Base-by-base conservation (phyloP, 1,140 invertebrate species). In the Hycleus phaleratus region DNA sequence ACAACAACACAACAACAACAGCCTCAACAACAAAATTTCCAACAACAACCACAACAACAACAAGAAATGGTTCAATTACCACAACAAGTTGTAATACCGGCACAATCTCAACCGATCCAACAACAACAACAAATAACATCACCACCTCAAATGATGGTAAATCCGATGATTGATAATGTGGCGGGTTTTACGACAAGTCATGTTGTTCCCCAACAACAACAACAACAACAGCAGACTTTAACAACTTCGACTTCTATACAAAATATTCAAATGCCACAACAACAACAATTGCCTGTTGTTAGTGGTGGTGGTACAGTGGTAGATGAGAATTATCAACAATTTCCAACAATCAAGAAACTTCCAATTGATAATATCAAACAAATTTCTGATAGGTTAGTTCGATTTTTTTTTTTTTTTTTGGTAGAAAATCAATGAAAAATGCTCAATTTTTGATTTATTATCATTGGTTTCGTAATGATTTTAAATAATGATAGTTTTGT, bases 231-330 rank as follows among this genome's bases (percentile, higher is more conserved):
- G 7, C 9, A 38, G 24, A 38, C 55, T 7, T 58, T 68, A 38
- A 40, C 66, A 9, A 51, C 52, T 32, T 68, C 66, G 1, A 62
- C 62, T 43, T 68, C 67, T 8, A 59, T 63, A 9, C 65, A 65
- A 51, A 68, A 68, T 48, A 52, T 68, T 12, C 42, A 32, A 4
- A 58, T 58, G 38, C 42, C 8, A 26, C 39, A 26, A 26, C 25
- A 44, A 24, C 65, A 67, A 50, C 58, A 63, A 44, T 64, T 45
- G 59, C 64, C 3, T 18, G 47, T 64, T 3, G 64, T 18, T 18
- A 44, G 43, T 44, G n/a, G n/a, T 44, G n/a, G 39, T 42, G 8
- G 8, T 9, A 1, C 39, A 42, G 39, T 18, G 1, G 18, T 18
- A 18, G 18, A 18, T 18, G 18, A 18, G 1, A 32, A 32, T 32